Evolutionary conservation across 2,113 vertebrate species (phyloP).

Genomic region (Toxotes jaculatrix): DNA sequence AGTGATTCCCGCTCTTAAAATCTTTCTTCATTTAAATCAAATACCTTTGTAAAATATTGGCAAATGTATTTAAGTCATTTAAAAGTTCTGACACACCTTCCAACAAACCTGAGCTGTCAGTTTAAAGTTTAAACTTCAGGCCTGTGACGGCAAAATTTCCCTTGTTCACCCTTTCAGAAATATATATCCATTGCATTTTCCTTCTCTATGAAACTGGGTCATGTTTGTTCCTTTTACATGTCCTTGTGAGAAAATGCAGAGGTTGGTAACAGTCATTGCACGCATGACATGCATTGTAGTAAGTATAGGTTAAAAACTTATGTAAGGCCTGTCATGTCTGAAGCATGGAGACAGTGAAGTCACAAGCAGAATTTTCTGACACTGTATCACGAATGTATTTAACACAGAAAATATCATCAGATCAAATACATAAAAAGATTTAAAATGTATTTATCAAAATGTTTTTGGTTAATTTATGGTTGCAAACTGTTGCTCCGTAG

Average conservation of each 20-base stretch:
- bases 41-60: neutral
- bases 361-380: neutral
- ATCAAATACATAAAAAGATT: neutral
- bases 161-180: neutral
- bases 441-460: neutral
- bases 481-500: neutral
- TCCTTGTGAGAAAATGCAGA: neutral
- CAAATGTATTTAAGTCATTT: neutral
- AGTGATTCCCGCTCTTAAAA: neutral
- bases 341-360: neutral
- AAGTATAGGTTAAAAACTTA: neutral
- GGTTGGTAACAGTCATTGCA: neutral
- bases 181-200: neutral
- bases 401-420: neutral
- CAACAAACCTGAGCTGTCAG: neutral
- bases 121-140: neutral
- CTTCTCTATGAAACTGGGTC: neutral
- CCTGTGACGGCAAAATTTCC: neutral
- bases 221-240: neutral
- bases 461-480: neutral
- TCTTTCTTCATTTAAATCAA: neutral
- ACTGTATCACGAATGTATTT: neutral
- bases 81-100: neutral
- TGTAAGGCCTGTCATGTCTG: constrained; percentile 7
- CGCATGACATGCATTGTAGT: neutral